These are phyloP conservation scores for Drosophila lutescens DNA, from an alignment of 2,888 invertebrate genomes.

Conservation along the genomic window DNA sequence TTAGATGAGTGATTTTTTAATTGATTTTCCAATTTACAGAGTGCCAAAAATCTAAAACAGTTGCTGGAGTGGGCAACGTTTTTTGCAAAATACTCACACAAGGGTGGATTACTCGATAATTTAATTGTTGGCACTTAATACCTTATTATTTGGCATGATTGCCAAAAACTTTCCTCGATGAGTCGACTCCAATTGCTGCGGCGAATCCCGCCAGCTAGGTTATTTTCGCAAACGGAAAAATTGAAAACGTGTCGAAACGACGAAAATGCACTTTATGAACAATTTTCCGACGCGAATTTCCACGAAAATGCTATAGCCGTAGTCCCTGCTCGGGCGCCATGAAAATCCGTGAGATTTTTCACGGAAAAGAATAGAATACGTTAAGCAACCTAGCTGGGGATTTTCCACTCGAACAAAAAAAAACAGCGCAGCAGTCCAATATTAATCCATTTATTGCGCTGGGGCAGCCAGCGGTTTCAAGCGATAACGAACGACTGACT, in stretches of 20 bases:
- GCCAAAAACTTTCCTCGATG: background rate
- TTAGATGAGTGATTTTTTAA: background rate
- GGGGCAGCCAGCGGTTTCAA: no score
- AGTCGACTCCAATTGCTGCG: background rate
- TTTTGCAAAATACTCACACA: no score
- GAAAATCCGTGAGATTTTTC: background rate
- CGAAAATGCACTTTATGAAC: background rate
- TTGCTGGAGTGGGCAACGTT: background rate
- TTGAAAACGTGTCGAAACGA: no score
- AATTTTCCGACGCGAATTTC: background rate
- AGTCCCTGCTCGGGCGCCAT: background rate
- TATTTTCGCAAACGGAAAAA: background rate
- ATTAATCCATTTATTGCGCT: no score
- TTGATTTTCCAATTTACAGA: background rate
- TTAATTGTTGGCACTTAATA: no score
- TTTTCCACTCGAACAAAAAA: no score
- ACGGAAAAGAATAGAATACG: background rate
- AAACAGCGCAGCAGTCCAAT: no score
- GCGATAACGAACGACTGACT: no score
- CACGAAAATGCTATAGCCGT: background rate
- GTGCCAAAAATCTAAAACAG: background rate
- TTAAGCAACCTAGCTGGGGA: no score
- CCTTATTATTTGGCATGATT: background rate
- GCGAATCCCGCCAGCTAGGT: background rate
- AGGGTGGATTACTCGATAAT: no score